Evolutionary conservation across 2,888 invertebrate species (phyloP), one percentile per base, ranked within the genome.

Genomic region (Nemotelus nigrinus): DNA sequence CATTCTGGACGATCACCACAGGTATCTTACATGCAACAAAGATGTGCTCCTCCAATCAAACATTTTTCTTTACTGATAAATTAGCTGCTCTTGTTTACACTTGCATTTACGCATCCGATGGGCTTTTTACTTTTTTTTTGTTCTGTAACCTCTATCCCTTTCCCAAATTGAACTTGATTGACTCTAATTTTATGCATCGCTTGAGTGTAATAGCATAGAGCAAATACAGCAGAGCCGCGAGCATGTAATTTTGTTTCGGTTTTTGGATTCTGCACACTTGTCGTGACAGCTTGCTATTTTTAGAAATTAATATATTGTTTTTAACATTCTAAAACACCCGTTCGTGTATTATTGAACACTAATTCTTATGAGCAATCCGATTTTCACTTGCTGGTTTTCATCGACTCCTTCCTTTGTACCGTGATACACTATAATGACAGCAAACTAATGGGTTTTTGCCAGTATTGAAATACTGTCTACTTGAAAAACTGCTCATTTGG

Each of bases 281-380:
- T 25, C 25, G 25, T 25, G 25, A 25, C 25, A 25, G 74, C 74
- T 63, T 74, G 74, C 74, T 74, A 74, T 74, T 74, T 57, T 25
- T 74, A 74, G 74, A 47, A 48, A 48, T 74, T 63, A 50, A 74
- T 74, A 48, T n/a, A 57, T 39, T 74, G 25, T 60, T 74, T 74
- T 70, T 41, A 25, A 70, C 55, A 65, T 65, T 65, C 45, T 2
- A 44, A 44, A 47, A 45, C 7, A 65, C 10, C 45, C 10, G 45
- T 8, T 10, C 45, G 45, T 47, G 7, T 45, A 25, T 39, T 65
- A 47, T 58, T 58, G 58, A 25, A 58, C 25, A 25, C 25, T 25
- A 25, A 25, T 25, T 25, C 25, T 25, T 25, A 25, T 25, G 25
- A 25, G 25, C 25, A 25, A 25, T 25, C 25, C 25, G 25, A 25